phyloP scores from a whole-genome alignment of 2,797 vertebrate genomes.

The Zonotrichia albicollis region DNA sequence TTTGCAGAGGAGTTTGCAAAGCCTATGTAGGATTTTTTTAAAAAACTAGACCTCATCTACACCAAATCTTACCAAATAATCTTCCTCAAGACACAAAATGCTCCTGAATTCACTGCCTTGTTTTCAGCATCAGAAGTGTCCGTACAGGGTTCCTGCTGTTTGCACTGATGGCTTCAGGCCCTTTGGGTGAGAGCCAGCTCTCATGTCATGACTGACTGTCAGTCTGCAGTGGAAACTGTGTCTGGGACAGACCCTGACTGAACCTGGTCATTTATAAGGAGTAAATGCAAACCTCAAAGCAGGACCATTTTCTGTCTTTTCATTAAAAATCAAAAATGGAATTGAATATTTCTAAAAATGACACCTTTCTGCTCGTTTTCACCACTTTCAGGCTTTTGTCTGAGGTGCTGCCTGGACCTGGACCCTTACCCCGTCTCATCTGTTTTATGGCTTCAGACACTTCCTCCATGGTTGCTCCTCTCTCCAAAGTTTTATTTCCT shows the following conservation, averaged over 20 bases:
- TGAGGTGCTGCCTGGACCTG: neutral
- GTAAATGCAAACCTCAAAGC: neutral
- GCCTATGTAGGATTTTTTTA: neutral
- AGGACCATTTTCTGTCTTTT: neutral
- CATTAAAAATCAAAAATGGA: neutral
- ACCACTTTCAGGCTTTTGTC: neutral
- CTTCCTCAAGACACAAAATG: neutral
- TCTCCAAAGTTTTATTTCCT: conserved; percentile 45
- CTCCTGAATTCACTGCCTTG: neutral
- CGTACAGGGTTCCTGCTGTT: neutral
- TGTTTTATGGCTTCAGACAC: conserved; percentile 50
- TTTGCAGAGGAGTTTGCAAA: neutral
- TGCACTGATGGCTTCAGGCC: neutral
- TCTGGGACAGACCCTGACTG: neutral
- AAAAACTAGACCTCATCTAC: neutral
- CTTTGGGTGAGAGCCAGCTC: neutral
- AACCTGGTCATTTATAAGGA: neutral
- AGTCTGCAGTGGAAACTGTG: neutral
- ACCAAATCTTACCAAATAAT: neutral
- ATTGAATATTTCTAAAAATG: neutral
- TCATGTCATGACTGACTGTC: neutral
- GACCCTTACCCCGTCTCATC: conserved; percentile 38
- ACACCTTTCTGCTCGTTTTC: neutral
- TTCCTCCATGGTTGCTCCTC: conserved; percentile 65
- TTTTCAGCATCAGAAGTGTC: neutral